Evolutionary conservation across 1,140 invertebrate species (phyloP).

Genomic region (Drosophila ironensis): DNA sequence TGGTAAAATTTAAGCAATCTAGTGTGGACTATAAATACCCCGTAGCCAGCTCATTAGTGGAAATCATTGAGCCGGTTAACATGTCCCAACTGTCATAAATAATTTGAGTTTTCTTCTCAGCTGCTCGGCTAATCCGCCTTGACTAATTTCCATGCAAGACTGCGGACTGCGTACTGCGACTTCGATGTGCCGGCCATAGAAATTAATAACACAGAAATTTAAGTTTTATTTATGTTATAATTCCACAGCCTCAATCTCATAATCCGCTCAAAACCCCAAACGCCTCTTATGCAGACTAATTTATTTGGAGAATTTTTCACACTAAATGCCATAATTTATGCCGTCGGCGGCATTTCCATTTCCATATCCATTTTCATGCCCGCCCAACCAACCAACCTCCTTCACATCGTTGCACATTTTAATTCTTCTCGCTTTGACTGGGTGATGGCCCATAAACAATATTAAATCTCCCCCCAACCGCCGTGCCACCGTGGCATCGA

Average conservation of each 20-base stretch:
- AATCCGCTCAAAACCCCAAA: conserved; percentile 19
- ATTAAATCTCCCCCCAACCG: conserved; percentile 58
- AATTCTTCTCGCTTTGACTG: conserved; percentile 62
- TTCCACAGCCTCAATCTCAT: conserved; percentile 22
- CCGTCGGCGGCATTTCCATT: conserved; percentile 37
- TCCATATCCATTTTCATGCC: conserved; percentile 21
- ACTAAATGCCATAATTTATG: conserved; percentile 75
- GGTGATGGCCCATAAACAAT: conserved; percentile 74
- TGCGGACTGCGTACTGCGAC: too few species aligned
- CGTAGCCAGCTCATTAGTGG: too few species aligned
- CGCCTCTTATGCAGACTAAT: conserved; percentile 35
- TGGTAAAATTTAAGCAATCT: too few species aligned
- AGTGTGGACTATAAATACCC: too few species aligned
- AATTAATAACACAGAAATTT: conserved; percentile 31
- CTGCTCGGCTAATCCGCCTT: neutral
- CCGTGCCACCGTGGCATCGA: neutral
- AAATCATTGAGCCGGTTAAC: neutral
- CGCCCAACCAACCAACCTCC: conserved; percentile 36
- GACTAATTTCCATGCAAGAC: neutral
- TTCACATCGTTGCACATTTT: conserved; percentile 46
- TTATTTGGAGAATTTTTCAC: conserved; percentile 60
- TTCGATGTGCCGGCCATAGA: neutral
- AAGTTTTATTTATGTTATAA: conserved; percentile 38
- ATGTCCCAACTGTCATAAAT: neutral
- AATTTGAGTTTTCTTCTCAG: neutral